Evolutionary conservation across 2,888 invertebrate genomes (phyloP).

Genomic region (Lagria hirta): DNA sequence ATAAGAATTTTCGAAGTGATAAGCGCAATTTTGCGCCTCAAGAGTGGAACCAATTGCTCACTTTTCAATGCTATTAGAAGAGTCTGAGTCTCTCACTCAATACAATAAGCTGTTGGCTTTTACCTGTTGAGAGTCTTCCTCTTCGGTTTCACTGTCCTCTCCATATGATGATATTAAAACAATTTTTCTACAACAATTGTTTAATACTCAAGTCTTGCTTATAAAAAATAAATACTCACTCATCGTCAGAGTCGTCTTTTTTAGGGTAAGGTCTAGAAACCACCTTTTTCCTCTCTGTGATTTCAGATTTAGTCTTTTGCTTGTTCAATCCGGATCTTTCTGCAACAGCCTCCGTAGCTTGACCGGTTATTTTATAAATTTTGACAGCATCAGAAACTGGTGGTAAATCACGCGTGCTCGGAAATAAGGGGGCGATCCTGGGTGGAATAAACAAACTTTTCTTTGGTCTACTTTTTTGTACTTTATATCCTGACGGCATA

Average conservation of each 20-base stretch:
- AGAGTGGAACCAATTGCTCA: too few relatives aligned
- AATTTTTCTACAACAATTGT: slow-evolving; percentile 55
- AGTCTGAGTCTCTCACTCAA: too few relatives aligned
- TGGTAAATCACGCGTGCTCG: slow-evolving; percentile 29
- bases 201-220: neutral
- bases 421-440: slow-evolving; percentile 38
- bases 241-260: slow-evolving; percentile 41
- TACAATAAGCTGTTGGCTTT: too few relatives aligned
- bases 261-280: slow-evolving; percentile 4
- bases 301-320: too few relatives aligned
- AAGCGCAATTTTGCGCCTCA: too few relatives aligned
- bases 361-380: slow-evolving; percentile 39
- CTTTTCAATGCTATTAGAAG: too few relatives aligned
- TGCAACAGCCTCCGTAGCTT: slow-evolving; percentile 10
- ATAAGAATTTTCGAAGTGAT: too few relatives aligned
- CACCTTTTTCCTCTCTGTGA: slow-evolving; percentile 13
- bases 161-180: slow-evolving; percentile 62
- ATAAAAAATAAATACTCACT: slow-evolving; percentile 37
- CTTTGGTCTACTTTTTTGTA: slow-evolving; percentile 24
- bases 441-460: slow-evolving; percentile 39
- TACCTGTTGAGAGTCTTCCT: too few relatives aligned
- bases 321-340: too few relatives aligned
- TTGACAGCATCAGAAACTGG: slow-evolving; percentile 32
- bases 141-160: slow-evolving; percentile 54
- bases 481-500: slow-evolving; percentile 57